Evolutionary conservation across 2,888 invertebrate species (phyloP).

Genomic region (Nesidiocoris tenuis): DNA sequence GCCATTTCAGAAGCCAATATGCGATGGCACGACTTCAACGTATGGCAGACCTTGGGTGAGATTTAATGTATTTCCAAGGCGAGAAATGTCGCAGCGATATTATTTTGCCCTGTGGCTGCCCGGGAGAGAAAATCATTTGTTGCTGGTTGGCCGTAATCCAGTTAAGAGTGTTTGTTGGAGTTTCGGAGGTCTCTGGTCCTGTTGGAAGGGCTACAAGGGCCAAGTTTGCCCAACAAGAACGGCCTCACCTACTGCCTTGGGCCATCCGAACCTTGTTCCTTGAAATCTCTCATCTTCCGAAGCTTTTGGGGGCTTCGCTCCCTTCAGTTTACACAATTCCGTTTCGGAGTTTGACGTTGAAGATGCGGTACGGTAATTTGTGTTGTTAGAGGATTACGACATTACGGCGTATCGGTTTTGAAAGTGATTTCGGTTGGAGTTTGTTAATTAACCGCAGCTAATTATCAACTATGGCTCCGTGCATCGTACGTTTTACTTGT

Average conservation of each 20-base stretch:
- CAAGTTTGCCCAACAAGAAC: slow-evolving; percentile 33
- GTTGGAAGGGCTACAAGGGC: slow-evolving; percentile 20
- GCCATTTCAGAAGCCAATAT: no score
- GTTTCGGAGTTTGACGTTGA: not conserved
- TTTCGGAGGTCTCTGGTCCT: slow-evolving; percentile 14
- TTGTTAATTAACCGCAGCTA: no score
- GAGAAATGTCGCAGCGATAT: slow-evolving; percentile 33
- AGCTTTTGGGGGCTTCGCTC: not conserved
- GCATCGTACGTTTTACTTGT: no score
- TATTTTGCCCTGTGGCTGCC: slow-evolving; percentile 17
- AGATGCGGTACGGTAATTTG: not conserved
- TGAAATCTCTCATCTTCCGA: slow-evolving; percentile 10
- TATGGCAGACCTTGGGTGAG: not conserved
- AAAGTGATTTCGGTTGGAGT: not conserved
- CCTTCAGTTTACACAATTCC: not conserved
- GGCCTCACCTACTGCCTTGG: slow-evolving; percentile 30
- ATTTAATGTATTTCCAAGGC: slow-evolving; percentile 7
- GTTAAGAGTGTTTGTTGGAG: slow-evolving; percentile 36
- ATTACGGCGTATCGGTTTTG: not conserved
- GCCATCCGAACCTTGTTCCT: slow-evolving; percentile 7
- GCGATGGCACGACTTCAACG: no score
- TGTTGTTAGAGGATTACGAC: not conserved
- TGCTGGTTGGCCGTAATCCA: slow-evolving; percentile 35
- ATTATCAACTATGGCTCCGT: no score
- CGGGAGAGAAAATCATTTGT: slow-evolving; percentile 24